Percentiles rank a stretch among this genome's conserved stretches.
These are phyloP conservation scores for Phataginus tetradactyla DNA, from an alignment of 2,797 vertebrate species.

Conservation along the genomic window DNA sequence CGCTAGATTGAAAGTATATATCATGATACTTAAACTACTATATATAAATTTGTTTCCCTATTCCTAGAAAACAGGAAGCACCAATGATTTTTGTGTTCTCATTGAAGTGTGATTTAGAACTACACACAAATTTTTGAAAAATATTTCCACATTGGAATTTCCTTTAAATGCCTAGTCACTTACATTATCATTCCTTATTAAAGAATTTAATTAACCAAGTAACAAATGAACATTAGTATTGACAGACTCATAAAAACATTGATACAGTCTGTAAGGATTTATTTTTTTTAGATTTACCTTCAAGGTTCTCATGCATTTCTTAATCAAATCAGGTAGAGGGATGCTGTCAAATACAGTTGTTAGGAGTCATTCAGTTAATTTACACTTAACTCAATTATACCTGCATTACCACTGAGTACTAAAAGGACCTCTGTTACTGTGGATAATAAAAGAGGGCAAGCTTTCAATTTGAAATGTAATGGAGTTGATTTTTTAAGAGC, in stretches of 20 bases:
- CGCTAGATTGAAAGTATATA: neutral
- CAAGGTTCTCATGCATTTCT: neutral
- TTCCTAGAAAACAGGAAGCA: neutral
- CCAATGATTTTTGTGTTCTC: neutral
- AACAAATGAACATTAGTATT: neutral
- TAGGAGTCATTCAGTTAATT: slow-evolving; percentile 45
- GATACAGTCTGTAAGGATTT: accelerated
- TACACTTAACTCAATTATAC: slow-evolving; percentile 29
- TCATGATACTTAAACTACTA: neutral
- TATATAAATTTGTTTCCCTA: neutral
- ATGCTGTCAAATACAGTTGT: slow-evolving; percentile 41
- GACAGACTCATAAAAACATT: neutral
- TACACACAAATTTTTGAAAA: neutral
- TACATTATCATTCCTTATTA: neutral
- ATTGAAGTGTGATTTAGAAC: neutral
- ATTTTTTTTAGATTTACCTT: slow-evolving; percentile 22
- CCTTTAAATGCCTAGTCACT: neutral
- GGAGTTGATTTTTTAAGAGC: slow-evolving; percentile 32
- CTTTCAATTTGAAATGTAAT: slow-evolving; percentile 56
- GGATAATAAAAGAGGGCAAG: slow-evolving; percentile 15
- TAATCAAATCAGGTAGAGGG: slow-evolving; percentile 6
- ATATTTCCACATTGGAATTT: neutral
- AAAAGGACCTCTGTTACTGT: slow-evolving; percentile 33
- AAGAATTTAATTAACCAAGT: slow-evolving; percentile 11
- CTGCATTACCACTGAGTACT: slow-evolving; percentile 15